Evolutionary conservation across 2,113 vertebrate genomes (phyloP), one percentile per base, ranked within the genome.

Genomic region (Apistogramma diplotaenia): DNA sequence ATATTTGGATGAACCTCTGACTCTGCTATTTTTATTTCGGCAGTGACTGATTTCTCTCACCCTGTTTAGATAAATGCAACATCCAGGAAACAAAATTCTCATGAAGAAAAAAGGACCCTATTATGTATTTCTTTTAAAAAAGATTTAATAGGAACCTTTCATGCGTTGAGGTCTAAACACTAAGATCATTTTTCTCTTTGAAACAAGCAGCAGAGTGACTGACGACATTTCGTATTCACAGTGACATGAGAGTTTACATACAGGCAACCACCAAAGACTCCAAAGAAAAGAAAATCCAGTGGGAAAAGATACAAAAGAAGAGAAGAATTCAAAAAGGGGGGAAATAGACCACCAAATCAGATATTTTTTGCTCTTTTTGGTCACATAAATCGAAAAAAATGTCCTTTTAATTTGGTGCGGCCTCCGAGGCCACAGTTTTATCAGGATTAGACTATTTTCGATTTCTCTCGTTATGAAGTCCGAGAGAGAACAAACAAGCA

Each of bases 91-190:
- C 3, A 9, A 46, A 60, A n/a, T 62, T 72, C 74, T 75, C 43
- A 54, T 6, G 4, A 73, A 10, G 33, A 46, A 81, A 70, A 77
- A 79, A 18, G 19, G 12, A 8, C 54, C 15, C 35, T 53, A 6
- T 81, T 72, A 37, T 76, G 10, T 21, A 12, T 67, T 80, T 71
- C 53, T 62, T 35, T 74, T 56, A 15, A 53, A 53, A 31, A 23
- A 27, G 16, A 4, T 57, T 43, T 82, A 62, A 79, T 65, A 65
- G 72, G 43, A 77, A 76, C 60, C 70, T 85, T 82, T 65, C 62
- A 82, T 82, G 54, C 49, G 7, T 33, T 86, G 72, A 89, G 84
- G 85, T 86, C n/a, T 19, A 16, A 86, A 74, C 65, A 76, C 29
- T 35, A 25, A 72, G 70, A 86, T 89, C 51, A 37, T 84, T 76